These are phyloP conservation scores for Eupithecia centaureata DNA, from an alignment of 2,888 invertebrate genomes.

Conservation along the genomic window DNA sequence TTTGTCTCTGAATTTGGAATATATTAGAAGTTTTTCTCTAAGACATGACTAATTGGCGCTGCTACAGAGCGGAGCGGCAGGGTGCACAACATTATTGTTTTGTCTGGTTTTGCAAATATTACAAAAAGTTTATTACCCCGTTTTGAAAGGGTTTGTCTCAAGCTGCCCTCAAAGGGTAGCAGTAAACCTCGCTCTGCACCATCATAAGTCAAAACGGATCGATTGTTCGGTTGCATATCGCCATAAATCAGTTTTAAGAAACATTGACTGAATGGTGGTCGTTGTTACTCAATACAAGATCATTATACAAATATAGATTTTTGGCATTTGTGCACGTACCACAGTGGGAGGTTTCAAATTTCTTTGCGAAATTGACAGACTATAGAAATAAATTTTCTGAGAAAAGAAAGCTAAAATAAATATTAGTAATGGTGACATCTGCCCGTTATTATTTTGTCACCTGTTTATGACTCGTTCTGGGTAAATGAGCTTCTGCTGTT, in stretches of 20 bases:
- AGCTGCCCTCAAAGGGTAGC: slow-evolving; percentile 74
- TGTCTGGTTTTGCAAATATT: slow-evolving; percentile 77
- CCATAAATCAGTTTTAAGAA: slow-evolving; percentile 79
- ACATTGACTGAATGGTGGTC: slow-evolving; percentile 68
- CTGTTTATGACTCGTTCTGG: slow-evolving; percentile 53
- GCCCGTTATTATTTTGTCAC: slow-evolving; percentile 60
- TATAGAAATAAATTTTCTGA: slow-evolving; percentile 60
- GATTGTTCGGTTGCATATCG: slow-evolving; percentile 80
- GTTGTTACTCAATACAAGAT: slow-evolving; percentile 78
- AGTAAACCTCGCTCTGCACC: slow-evolving; percentile 63
- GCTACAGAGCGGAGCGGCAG: slow-evolving; percentile 65
- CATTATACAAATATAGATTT: slow-evolving; percentile 84
- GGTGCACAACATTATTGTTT: slow-evolving; percentile 72
- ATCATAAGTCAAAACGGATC: slow-evolving; percentile 75
- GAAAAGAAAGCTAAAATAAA: slow-evolving; percentile 74
- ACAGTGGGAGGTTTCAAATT: slow-evolving; percentile 76
- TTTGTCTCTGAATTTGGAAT: slow-evolving; percentile 68
- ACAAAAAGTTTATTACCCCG: slow-evolving; percentile 83
- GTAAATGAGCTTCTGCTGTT: slow-evolving; percentile 21
- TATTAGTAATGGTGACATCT: slow-evolving; percentile 58
- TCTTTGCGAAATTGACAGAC: slow-evolving; percentile 66
- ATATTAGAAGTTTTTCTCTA: slow-evolving; percentile 67
- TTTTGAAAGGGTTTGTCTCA: slow-evolving; percentile 80
- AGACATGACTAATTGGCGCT: slow-evolving; percentile 77
- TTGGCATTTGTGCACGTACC: slow-evolving; percentile 78